Base-by-base conservation (phyloP, 1,140 invertebrate species). In the Sitophilus oryzae region DNA sequence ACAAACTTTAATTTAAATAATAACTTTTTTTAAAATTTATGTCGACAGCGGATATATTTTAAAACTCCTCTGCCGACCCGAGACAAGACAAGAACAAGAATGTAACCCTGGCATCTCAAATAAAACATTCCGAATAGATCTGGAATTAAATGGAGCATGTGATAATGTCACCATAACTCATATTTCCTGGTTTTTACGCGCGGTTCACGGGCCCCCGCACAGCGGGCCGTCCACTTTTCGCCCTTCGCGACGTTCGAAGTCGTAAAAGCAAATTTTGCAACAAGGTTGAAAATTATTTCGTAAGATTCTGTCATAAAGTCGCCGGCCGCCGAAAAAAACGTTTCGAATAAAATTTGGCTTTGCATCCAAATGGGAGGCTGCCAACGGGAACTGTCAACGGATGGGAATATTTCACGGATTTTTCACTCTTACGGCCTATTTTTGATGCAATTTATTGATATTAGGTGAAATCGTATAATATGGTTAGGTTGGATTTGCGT, bases 101-200 rank as follows among this genome's bases (percentile, higher is more conserved):
- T 44, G 42, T 49, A 42, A 41, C 53, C 53, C 53, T 19, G 18
- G 16, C n/a, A 25, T 45, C 51, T 45, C 34, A 52, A 52, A 58
- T 58, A 54, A 25, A 58, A 58, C 66, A 66, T 66, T 68, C 64
- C 64, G 58, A 68, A 64, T 67, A 66, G 61, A 68, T 61, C 61
- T 62, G 46, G 56, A 64, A 66, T 61, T 66, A 68, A 67, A 69
- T 69, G 65, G 65, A 62, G 65, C 65, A 66, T 69, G 62, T 65
- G 59, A 66, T 64, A 66, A 66, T 64, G 64, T 59, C 59, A 50
- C 40, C 63, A 68, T 66, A 68, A 64, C 64, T 68, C 65, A 68
- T 66, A 62, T 66, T 67, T 63, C 60, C 60, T 48, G 49, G 49
- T 58, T 52, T 58, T 58, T 58, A 52, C 52, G 47, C 55, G 48